These are phyloP conservation scores for Megalops cyprinoides DNA, from an alignment of 2,797 vertebrate species.

Conservation along the genomic window DNA sequence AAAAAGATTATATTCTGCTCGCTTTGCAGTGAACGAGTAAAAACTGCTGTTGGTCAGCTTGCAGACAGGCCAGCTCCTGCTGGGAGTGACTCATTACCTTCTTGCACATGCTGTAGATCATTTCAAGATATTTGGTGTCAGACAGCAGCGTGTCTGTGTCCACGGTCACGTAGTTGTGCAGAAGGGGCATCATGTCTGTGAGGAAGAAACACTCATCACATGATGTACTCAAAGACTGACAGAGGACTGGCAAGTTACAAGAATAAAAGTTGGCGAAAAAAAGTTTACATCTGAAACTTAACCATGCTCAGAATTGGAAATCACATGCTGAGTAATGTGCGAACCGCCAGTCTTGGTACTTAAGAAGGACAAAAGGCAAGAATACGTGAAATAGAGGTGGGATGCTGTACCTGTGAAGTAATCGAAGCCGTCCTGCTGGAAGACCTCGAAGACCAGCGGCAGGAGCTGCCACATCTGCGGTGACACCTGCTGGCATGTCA, in stretches of 20 bases:
- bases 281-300: too few species aligned
- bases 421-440: conserved; percentile 98
- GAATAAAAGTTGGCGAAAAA: too few species aligned
- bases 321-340: neutral
- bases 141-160: conserved; percentile 96
- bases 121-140: conserved; percentile 98
- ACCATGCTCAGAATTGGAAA: too few species aligned
- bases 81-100: conserved; percentile 82
- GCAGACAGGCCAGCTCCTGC: too few species aligned
- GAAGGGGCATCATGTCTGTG: conserved; percentile 98
- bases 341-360: too few species aligned
- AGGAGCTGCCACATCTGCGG: conserved; percentile 99
- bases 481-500: conserved; percentile 98
- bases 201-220: neutral
- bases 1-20: too few species aligned
- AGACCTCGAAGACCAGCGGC: conserved; percentile 95
- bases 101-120: conserved; percentile 99
- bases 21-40: too few species aligned
- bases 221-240: neutral
- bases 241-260: too few species aligned
- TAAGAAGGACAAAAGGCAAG: neutral
- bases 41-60: too few species aligned
- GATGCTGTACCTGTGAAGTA: conserved; percentile 90
- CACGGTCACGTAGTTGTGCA: conserved; percentile 98
- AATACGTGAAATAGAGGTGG: too few species aligned